Percentiles rank a stretch among this genome's conserved stretches.
phyloP scores from a whole-genome alignment of 2,797 vertebrate species.

The Phrynocephalus vlangalii region DNA sequence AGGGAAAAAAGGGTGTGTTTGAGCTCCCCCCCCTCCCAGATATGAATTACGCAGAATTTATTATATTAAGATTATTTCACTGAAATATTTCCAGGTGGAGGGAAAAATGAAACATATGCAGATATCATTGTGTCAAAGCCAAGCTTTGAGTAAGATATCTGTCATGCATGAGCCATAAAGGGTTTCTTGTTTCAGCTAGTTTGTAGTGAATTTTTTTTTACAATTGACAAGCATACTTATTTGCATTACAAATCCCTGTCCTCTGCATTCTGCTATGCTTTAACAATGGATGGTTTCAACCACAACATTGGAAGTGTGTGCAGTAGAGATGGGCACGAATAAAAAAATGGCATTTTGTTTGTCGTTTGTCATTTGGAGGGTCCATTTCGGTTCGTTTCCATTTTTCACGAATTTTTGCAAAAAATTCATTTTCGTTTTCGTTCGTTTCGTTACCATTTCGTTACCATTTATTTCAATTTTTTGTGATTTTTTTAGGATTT shows the following conservation, averaged over 20 bases:
- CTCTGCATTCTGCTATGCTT: background rate
- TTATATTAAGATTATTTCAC: background rate
- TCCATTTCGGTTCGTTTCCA: too few species aligned
- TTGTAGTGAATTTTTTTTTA: background rate
- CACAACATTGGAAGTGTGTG: background rate
- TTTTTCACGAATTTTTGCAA: too few species aligned
- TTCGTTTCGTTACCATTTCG: too few species aligned
- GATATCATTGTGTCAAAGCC: background rate
- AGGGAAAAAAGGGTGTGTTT: background rate
- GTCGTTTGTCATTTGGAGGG: too few species aligned
- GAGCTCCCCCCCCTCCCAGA: too few species aligned
- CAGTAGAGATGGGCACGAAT: too few species aligned
- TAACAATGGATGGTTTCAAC: background rate
- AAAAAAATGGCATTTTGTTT: too few species aligned
- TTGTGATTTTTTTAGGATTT: too few species aligned
- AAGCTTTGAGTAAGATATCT: background rate
- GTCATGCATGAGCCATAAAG: background rate
- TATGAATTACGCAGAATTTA: background rate
- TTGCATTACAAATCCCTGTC: background rate
- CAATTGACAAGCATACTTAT: background rate
- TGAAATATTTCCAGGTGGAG: background rate
- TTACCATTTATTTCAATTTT: too few species aligned
- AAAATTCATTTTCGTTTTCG: too few species aligned
- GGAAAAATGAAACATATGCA: background rate
- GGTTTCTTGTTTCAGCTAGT: background rate